Conservation (phyloP, 2,113 vertebrate genomes). For the Scomber scombrus region DNA sequence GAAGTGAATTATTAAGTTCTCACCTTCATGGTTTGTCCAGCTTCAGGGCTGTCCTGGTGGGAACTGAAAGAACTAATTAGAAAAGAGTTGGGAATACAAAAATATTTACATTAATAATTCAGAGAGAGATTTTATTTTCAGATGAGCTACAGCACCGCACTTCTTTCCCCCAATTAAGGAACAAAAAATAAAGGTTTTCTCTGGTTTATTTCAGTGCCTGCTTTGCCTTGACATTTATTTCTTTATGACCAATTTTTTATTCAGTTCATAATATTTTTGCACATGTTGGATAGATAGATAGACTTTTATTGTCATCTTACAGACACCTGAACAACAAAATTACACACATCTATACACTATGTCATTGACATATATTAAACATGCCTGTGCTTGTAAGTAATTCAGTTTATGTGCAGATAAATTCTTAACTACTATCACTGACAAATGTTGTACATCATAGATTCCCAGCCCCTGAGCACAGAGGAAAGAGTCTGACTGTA, state of each 20-base stretch:
- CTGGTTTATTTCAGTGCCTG: background rate
- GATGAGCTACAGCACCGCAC: conserved; percentile 60
- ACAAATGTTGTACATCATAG: too few species aligned
- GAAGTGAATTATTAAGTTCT: conserved; percentile 85
- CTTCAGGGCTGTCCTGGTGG: conserved; percentile 92
- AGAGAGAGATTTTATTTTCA: conserved; percentile 82
- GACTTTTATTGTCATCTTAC: too few species aligned
- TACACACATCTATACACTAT: too few species aligned
- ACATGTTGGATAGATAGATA: too few species aligned
- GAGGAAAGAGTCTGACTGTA: too few species aligned
- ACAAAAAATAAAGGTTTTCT: background rate
- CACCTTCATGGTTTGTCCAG: conserved; percentile 96
- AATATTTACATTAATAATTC: conserved; percentile 85
- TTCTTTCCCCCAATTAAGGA: conserved; percentile 25
- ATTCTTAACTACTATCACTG: too few species aligned
- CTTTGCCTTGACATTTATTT: conserved; percentile 22
- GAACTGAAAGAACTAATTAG: conserved; percentile 77
- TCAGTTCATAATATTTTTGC: background rate
- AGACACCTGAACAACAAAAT: too few species aligned
- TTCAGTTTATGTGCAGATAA: too few species aligned
- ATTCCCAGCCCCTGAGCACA: too few species aligned
- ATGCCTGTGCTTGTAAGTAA: too few species aligned
- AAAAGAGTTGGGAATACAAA: conserved; percentile 77
- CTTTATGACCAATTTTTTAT: conserved; percentile 4
- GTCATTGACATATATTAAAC: too few species aligned